These are phyloP conservation scores for Eupithecia insigniata DNA, from an alignment of 2,888 invertebrate species.

Conservation along the genomic window DNA sequence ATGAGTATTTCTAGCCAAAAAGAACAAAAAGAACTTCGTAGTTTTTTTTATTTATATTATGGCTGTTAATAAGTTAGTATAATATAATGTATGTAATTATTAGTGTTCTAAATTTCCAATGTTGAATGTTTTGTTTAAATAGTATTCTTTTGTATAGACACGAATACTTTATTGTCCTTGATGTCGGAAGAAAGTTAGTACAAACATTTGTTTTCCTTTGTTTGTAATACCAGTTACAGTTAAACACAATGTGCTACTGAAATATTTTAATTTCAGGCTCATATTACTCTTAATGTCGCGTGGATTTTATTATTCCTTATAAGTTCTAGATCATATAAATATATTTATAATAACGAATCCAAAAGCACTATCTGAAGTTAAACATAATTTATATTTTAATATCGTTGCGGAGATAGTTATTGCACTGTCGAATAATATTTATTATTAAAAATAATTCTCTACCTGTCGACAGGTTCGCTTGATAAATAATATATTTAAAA, in stretches of 20 bases:
- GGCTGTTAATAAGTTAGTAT: slow-evolving; percentile 72
- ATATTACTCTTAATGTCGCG: slow-evolving; percentile 55
- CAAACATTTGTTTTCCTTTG: slow-evolving; percentile 41
- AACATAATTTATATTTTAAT: slow-evolving; percentile 52
- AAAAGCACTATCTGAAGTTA: slow-evolving; percentile 53
- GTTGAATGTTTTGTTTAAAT: slow-evolving; percentile 71
- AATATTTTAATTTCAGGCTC: slow-evolving; percentile 46
- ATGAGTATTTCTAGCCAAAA: slow-evolving; percentile 7
- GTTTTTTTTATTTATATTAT: slow-evolving; percentile 57
- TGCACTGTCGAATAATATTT: slow-evolving; percentile 58
- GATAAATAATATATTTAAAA: slow-evolving; percentile 72
- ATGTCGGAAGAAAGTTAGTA: slow-evolving; percentile 47
- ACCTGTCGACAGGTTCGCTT: slow-evolving; percentile 67
- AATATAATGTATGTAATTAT: slow-evolving; percentile 70
- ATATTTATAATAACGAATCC: slow-evolving; percentile 66
- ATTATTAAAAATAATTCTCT: slow-evolving; percentile 54
- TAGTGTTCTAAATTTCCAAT: slow-evolving; percentile 69
- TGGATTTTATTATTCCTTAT: slow-evolving; percentile 70
- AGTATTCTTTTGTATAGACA: slow-evolving; percentile 67
- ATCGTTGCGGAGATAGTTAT: slow-evolving; percentile 51
- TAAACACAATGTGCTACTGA: slow-evolving; percentile 48
- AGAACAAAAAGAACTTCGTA: slow-evolving; percentile 36
- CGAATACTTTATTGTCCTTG: slow-evolving; percentile 56
- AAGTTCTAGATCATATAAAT: slow-evolving; percentile 84
- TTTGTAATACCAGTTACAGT: slow-evolving; percentile 57